Evolutionary conservation across 2,113 vertebrate species (phyloP).

Genomic region (Thalassoma bifasciatum): DNA sequence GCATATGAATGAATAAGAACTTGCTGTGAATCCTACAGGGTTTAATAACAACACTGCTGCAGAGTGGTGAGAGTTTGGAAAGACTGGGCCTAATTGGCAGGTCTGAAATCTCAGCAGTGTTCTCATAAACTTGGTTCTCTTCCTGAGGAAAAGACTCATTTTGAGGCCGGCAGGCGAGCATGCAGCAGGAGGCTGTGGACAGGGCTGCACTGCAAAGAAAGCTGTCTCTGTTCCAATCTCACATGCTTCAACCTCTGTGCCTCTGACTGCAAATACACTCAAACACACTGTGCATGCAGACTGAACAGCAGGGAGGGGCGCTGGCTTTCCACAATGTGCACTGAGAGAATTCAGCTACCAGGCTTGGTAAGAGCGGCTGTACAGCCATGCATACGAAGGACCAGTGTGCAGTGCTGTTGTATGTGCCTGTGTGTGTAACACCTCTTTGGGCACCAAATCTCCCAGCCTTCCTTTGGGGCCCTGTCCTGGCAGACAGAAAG

Average conservation of each 20-base stretch:
- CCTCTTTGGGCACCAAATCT: slow-evolving; percentile 37
- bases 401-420: not conserved
- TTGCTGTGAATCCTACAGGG: slow-evolving; percentile 22
- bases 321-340: not conserved
- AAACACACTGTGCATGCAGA: not conserved
- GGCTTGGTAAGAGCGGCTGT: not conserved
- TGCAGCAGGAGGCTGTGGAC: slow-evolving; percentile 40
- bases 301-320: slow-evolving; percentile 18
- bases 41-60: slow-evolving; percentile 27
- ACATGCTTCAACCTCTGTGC: slow-evolving; percentile 29
- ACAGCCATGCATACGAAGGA: slow-evolving; percentile 2
- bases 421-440: slow-evolving; percentile 31
- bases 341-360: slow-evolving; percentile 27
- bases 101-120: slow-evolving; percentile 32
- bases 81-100: slow-evolving; percentile 56
- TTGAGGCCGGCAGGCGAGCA: slow-evolving; percentile 27
- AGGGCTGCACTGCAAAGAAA: slow-evolving; percentile 2
- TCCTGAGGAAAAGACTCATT: slow-evolving; percentile 52
- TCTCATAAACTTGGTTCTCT: slow-evolving; percentile 34
- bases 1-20: slow-evolving; percentile 4
- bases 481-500: slow-evolving; percentile 2
- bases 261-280: slow-evolving; percentile 22
- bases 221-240: slow-evolving; percentile 31
- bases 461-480: slow-evolving; percentile 5
- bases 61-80: slow-evolving; percentile 19